Conservation (phyloP, 2,113 vertebrate species). For the Lepus americanus region DNA sequence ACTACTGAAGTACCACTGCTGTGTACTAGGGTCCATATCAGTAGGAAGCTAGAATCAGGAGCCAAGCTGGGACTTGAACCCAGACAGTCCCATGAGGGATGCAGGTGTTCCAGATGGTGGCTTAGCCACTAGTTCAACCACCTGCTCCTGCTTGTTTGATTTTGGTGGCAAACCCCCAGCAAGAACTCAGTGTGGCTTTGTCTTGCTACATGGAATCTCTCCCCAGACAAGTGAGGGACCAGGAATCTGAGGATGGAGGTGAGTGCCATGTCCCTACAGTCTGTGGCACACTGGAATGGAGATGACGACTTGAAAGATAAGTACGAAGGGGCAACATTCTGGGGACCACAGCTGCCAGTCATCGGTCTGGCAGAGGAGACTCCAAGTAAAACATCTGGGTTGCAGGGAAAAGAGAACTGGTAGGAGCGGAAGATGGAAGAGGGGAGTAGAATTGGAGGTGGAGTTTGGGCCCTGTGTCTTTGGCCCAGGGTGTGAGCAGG, state of each 20-base stretch:
- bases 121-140: too few species aligned
- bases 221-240: background rate
- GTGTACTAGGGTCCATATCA: too few species aligned
- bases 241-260: background rate
- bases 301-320: background rate
- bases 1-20: too few species aligned
- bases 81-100: too few species aligned
- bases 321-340: background rate
- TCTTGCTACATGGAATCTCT: background rate
- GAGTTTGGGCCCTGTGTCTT: background rate
- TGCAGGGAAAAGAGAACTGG: background rate
- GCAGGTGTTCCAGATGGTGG: too few species aligned
- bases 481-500: background rate
- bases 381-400: background rate
- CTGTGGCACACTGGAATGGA: background rate
- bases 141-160: background rate
- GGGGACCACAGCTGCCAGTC: background rate
- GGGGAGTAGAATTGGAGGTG: background rate
- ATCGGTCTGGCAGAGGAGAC: background rate
- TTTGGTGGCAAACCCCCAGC: conserved; percentile 32
- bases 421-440: background rate
- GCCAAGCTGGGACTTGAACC: too few species aligned
- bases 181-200: background rate
- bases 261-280: background rate
- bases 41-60: too few species aligned